These are phyloP conservation scores for Aurelia coerulea DNA, from an alignment of 30 jellyfish, hydroid and myxozoan species.

Conservation along the genomic window DNA sequence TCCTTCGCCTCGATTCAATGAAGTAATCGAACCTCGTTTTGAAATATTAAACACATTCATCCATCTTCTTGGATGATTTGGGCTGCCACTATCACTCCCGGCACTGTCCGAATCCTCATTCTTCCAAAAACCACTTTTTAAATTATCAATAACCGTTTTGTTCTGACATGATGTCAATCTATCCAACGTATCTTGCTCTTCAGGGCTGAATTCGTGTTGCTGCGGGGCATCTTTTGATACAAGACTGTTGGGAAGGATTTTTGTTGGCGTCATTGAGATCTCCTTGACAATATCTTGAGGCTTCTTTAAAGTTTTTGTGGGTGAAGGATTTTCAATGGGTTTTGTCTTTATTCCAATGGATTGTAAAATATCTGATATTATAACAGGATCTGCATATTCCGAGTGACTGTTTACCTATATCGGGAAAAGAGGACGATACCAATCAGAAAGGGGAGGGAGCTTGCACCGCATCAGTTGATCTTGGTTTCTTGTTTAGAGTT, in stretches of 20 bases:
- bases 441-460: no score
- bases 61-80: not conserved
- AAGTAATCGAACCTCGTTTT: no score
- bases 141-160: constrained; percentile 18
- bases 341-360: constrained; percentile 43
- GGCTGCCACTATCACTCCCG: not conserved
- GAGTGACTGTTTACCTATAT: constrained; percentile 65
- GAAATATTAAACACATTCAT: no score
- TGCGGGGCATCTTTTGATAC: constrained; percentile 8
- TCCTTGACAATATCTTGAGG: constrained; percentile 56
- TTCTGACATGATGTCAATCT: constrained; percentile 46
- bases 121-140: constrained; percentile 28
- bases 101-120: constrained; percentile 13
- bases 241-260: constrained; percentile 31
- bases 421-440: not conserved
- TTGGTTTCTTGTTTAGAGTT: no score
- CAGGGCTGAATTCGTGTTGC: constrained; percentile 49
- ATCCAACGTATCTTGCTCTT: constrained; percentile 62
- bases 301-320: constrained; percentile 15
- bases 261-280: constrained; percentile 39
- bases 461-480: no score
- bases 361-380: constrained; percentile 33
- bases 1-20: no score
- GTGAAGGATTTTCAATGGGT: constrained; percentile 20
- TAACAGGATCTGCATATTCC: constrained; percentile 65